A percentile compares a stretch with the other conserved stretches of the same genome.
Evolutionary conservation across 1,140 invertebrate species (phyloP).

Genomic region (Zophobas morio): DNA sequence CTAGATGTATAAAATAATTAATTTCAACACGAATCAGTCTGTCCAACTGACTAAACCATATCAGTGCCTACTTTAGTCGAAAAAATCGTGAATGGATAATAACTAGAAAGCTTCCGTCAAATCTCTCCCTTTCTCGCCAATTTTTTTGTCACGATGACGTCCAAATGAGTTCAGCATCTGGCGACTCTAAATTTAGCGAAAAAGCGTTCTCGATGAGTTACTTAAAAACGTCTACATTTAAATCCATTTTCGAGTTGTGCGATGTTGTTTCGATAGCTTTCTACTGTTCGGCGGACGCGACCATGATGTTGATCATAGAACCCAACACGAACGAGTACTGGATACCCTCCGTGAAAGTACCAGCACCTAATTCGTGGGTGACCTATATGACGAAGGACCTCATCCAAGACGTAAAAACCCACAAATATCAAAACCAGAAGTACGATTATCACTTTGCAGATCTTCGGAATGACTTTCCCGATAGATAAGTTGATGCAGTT

Average conservation of each 20-base stretch:
- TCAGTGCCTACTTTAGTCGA: too few species aligned
- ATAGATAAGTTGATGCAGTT: conserved; percentile 52
- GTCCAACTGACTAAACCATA: too few species aligned
- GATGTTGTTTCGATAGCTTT: conserved; percentile 57
- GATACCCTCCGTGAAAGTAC: conserved; percentile 53
- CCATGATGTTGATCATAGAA: conserved; percentile 58
- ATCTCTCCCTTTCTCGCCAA: background rate
- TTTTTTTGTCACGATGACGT: conserved; percentile 11
- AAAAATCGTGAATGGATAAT: too few species aligned
- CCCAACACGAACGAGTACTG: conserved; percentile 51
- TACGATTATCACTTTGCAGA: conserved; percentile 42
- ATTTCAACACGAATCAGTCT: too few species aligned
- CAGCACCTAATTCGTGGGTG: conserved; percentile 46
- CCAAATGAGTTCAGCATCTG: background rate
- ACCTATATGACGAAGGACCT: conserved; percentile 50
- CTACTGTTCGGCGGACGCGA: conserved; percentile 56
- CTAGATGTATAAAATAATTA: too few species aligned
- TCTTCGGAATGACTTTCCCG: conserved; percentile 45
- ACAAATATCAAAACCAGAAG: conserved; percentile 4
- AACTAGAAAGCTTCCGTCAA: too few species aligned
- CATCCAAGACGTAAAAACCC: conserved; percentile 48
- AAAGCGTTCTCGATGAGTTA: conserved; percentile 13
- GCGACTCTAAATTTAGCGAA: background rate
- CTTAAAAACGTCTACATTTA: conserved; percentile 27
- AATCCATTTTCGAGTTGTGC: conserved; percentile 13